These are phyloP conservation scores for Malurus leucopterus DNA, from an alignment of 2,797 vertebrate genomes.

Conservation along the genomic window DNA sequence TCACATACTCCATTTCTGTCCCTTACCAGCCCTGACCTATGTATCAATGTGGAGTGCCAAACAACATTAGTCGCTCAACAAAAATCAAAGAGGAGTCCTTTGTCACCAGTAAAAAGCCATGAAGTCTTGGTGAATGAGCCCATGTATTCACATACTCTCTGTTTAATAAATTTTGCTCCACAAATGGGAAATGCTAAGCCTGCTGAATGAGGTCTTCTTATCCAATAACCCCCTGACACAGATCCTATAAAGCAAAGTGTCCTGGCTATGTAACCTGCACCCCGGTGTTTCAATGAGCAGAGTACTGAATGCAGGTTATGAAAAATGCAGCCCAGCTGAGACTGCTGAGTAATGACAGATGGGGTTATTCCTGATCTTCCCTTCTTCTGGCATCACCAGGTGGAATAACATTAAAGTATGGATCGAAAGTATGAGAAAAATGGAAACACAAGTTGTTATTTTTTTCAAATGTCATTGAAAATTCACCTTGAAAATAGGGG, in stretches of 20 bases:
- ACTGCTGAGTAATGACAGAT: not conserved
- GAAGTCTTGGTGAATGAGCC: not conserved
- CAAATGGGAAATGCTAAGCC: not conserved
- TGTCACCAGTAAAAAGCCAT: not conserved
- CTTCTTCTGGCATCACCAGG: not conserved
- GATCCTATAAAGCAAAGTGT: not conserved
- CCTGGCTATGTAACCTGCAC: not conserved
- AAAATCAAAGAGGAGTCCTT: not conserved
- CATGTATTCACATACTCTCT: not conserved
- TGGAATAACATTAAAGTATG: not conserved
- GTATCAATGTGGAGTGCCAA: not conserved
- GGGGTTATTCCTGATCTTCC: not conserved
- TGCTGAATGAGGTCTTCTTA: not conserved
- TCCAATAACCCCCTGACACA: not conserved
- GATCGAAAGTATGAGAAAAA: not conserved
- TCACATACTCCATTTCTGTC: not conserved
- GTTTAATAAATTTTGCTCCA: not conserved
- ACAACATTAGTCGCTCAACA: not conserved
- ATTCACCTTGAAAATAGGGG: not conserved
- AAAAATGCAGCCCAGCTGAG: not conserved
- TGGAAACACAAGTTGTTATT: not conserved
- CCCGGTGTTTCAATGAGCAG: not conserved
- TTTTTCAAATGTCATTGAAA: conserved; percentile 3
- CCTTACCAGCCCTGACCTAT: not conserved
- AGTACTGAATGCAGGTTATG: not conserved